Base-by-base conservation (phyloP, 2,797 vertebrate genomes). In the Lutjanus campechanus region DNA sequence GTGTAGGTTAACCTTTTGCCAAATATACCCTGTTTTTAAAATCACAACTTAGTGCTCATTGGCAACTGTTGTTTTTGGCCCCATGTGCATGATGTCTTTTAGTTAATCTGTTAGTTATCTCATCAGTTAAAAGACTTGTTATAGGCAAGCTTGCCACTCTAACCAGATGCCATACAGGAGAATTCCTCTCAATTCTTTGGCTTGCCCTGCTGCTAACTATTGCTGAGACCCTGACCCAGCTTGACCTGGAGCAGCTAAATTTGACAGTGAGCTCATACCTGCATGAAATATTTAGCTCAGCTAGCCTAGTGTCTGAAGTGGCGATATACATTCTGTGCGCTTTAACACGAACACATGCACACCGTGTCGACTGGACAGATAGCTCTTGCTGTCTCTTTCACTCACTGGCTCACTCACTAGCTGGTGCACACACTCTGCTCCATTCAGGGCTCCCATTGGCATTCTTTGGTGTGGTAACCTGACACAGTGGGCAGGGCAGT, bases 221-320 rank as follows among this genome's bases (percentile, higher is more conserved):
- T 88, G 71, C 87, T 19, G 19, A 86, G 83, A 81, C 82, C 84
- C 73, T 92, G 91, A 90, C 85, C 84, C 73, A 62, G 67, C 68
- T 72, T 90, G 85, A 87, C 83, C 88, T 12, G 20, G 20, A 51
- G 36, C 17, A 56, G 79, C 86, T 89, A 85, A 82, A 87, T 92
- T 81, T 89, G 81, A 86, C 66, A 65, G 72, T 82, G 83, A 89
- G 79, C 74, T 91, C 83, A 86, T 85, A 80, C 70, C 47, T 77
- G 44, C 29, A 65, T 15, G 0, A 69, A 71, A 66, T 84, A 85
- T 79, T 78, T 73, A 41, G 75, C 71, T 40, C 3, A 8, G 17
- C 47, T 58, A 64, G 20, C 46, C 47, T 29, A 15, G 85, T 79
- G 70, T 82, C 69, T 76, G 25, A 29, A 79, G 40, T 67, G 8